phyloP scores from a whole-genome alignment of 2,797 vertebrate species.

The Myotis myotis region DNA sequence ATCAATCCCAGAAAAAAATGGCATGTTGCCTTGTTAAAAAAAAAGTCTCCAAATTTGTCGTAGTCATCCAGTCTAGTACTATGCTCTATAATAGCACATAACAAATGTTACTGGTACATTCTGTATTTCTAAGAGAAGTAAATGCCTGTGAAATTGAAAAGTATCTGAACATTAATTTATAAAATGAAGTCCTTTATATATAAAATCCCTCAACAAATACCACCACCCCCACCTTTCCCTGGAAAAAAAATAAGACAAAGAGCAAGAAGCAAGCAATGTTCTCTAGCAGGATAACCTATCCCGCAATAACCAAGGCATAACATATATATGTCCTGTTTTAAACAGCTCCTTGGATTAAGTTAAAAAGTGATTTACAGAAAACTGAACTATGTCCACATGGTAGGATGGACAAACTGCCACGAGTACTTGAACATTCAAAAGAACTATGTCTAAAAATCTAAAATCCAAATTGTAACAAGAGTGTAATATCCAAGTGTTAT shows the following conservation, averaged over 20 bases:
- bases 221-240: background rate
- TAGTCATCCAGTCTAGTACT: background rate
- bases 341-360: background rate
- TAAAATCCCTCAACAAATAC: background rate
- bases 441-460: background rate
- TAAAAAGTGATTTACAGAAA: background rate
- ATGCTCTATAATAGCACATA: background rate
- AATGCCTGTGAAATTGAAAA: background rate
- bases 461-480: background rate
- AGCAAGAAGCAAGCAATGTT: background rate
- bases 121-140: background rate
- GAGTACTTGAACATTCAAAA: background rate
- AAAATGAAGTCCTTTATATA: background rate
- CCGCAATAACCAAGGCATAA: background rate
- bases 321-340: background rate
- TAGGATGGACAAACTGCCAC: background rate
- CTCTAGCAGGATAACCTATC: background rate
- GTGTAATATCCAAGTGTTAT: background rate
- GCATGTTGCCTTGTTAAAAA: background rate
- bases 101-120: background rate
- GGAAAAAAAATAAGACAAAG: background rate
- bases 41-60: background rate
- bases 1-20: background rate
- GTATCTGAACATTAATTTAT: background rate
- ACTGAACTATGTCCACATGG: background rate